A percentile compares a stretch with the other conserved stretches of the same genome.
Evolutionary conservation across 2,113 vertebrate species (phyloP).

Genomic region (Malurus elegans): DNA sequence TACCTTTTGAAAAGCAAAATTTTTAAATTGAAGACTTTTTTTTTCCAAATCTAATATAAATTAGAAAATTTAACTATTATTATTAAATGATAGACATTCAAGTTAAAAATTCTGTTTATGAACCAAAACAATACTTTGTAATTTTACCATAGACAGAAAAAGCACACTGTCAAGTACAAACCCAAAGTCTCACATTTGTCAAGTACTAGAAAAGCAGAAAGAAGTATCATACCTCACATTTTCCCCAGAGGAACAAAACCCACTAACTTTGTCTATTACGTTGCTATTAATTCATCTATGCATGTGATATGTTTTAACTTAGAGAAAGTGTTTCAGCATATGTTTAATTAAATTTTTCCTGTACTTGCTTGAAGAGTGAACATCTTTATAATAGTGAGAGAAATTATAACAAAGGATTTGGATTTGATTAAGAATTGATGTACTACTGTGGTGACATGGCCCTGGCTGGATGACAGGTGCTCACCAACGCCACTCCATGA

Average conservation of each 20-base stretch:
- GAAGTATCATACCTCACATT: neutral
- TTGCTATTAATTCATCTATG: neutral
- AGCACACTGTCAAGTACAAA: neutral
- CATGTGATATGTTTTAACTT: neutral
- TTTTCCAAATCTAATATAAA: neutral
- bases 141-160: neutral
- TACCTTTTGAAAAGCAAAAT: neutral
- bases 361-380: neutral
- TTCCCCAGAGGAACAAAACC: fast-evolving
- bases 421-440: neutral
- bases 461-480: neutral
- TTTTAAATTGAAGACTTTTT: neutral
- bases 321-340: neutral
- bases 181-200: neutral
- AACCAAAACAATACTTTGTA: neutral
- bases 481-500: neutral
- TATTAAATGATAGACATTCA: neutral
- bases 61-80: neutral
- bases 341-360: neutral
- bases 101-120: neutral
- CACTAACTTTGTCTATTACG: neutral
- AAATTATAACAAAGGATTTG: neutral
- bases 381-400: neutral
- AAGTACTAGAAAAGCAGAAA: neutral
- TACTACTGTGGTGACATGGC: neutral